Conservation (phyloP, 2,888 invertebrate genomes). For the Platypus cylindrus region DNA sequence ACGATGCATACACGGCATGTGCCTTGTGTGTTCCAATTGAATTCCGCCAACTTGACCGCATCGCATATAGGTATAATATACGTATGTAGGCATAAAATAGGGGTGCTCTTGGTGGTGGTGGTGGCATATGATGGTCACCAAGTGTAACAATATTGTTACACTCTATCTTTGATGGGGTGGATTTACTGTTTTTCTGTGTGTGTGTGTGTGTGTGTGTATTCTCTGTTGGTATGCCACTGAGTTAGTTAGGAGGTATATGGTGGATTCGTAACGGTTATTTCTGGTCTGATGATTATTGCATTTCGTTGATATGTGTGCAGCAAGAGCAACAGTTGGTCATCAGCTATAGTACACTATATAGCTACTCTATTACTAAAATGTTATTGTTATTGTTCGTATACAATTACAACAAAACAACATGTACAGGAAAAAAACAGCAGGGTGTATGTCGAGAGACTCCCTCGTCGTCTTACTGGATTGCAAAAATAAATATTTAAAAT, state of each 20-base stretch:
- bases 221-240: neutral
- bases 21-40: constrained; percentile 16
- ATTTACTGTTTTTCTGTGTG: constrained; percentile 8
- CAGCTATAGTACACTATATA: no score
- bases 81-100: no score
- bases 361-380: no score
- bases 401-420: no score
- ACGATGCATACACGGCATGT: no score
- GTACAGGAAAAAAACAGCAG: no score
- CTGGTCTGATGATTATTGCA: constrained; percentile 7
- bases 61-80: constrained; percentile 8
- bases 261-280: constrained; percentile 11
- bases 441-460: no score
- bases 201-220: constrained; percentile 5
- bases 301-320: no score
- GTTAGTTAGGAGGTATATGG: constrained; percentile 5
- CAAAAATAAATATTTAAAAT: no score
- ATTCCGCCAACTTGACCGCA: constrained; percentile 13
- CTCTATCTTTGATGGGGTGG: constrained; percentile 4
- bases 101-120: no score
- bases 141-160: constrained; percentile 6
- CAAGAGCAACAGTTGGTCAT: constrained; percentile 10
- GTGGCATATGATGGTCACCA: constrained; percentile 7
- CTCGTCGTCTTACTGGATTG: no score
- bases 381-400: no score